Percentiles rank a stretch among this genome's conserved stretches.
Conservation (phyloP, 2,888 invertebrate species). For the Lasioglossum oenotherae region DNA sequence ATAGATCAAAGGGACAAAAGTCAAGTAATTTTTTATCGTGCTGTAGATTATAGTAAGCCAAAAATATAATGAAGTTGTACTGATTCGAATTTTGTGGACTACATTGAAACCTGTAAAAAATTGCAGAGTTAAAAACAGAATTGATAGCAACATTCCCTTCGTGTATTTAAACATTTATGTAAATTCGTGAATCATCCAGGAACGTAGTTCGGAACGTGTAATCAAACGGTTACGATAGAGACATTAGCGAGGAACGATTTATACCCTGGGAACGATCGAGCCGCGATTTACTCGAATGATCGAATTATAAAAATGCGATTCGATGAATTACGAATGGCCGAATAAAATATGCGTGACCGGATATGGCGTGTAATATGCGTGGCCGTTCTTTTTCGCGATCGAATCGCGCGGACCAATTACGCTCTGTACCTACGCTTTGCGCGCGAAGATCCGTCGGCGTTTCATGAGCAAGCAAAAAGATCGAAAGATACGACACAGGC, state of each 20-base stretch:
- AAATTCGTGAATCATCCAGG: neutral
- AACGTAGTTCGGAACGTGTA: neutral
- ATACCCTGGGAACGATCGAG: slow-evolving; percentile 14
- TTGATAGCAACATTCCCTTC: neutral
- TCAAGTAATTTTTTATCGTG: neutral
- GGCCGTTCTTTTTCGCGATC: slow-evolving; percentile 23
- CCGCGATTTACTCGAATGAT: slow-evolving; percentile 29
- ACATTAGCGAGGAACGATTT: slow-evolving; percentile 29
- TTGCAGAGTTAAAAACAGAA: neutral
- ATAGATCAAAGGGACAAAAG: neutral
- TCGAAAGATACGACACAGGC: slow-evolving; percentile 22
- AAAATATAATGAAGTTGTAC: neutral
- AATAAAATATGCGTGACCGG: slow-evolving; percentile 14
- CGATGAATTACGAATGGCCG: slow-evolving; percentile 23
- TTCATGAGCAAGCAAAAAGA: slow-evolving; percentile 23
- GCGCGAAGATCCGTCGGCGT: slow-evolving; percentile 8
- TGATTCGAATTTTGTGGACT: neutral
- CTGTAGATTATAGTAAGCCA: neutral
- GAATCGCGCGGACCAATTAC: slow-evolving; percentile 36
- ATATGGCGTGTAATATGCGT: slow-evolving; percentile 4
- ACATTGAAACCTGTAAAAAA: neutral
- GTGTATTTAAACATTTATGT: neutral
- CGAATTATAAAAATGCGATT: slow-evolving; percentile 29
- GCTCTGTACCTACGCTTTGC: neutral
- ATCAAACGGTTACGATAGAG: slow-evolving; percentile 19